Base-by-base conservation (phyloP, 2,888 invertebrate genomes). In the Agrochola lychnidis region DNA sequence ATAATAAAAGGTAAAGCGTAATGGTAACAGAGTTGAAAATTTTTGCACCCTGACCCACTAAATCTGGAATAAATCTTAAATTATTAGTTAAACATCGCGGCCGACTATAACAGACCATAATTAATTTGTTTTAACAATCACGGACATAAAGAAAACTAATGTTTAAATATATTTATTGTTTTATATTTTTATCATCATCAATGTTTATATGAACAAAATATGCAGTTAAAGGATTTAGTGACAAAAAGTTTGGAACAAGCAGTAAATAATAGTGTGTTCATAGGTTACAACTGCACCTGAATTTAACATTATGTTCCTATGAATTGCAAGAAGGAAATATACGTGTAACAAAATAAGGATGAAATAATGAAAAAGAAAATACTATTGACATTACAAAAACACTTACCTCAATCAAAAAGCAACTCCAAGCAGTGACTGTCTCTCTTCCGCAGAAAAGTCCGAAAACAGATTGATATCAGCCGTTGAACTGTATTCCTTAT, bases 401-500 rank as follows among this genome's bases (percentile, higher is more conserved):
- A 70, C 84, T 80, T 22, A 84, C 81, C 40, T 72, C 30, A 30
- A 0, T 70, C 4, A 72, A 14, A 9, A 19, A 19, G 19, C 0
- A 40, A 36, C 30, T 68, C 83, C 85, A 19, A 71, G 22, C 10
- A 77, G 66, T 6, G 57, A 12, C 16, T 3, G 9, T 40, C 51
- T 70, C 84, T 94, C 93, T 0, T 87, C 85, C 4, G 87, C 79
- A 19, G 87, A 85, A 45, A 90, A 88, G 85, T 95, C 95, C 19
- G 95, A 73, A 80, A 95, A 95, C 77, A 90, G 78, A 81, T 95
- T 95, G 62, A 96, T 94, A 62, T 91, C 93, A 66, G 86, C 78
- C 16, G 88, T 79, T 1, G 89, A 82, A 75, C 79, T 86, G 36
- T 72, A 85, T 48, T 90, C 86, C 16, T 89, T 88, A 82, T 88